These are phyloP conservation scores for Lytechinus variegatus DNA, from an alignment of 35 echinoderm and acorn worm genomes.

Conservation along the genomic window DNA sequence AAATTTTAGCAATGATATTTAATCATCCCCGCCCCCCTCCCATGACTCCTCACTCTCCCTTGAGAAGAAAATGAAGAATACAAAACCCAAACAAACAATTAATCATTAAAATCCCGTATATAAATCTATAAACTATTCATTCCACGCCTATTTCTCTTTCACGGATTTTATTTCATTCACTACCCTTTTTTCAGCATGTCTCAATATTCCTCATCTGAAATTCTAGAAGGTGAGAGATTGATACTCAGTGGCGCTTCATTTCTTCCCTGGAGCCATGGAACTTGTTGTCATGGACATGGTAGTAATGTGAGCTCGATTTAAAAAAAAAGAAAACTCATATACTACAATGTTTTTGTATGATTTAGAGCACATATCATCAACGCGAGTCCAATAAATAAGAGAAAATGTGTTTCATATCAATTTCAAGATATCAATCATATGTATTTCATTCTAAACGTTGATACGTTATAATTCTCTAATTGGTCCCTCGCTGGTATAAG, in stretches of 20 bases:
- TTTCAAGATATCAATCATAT: too few species aligned
- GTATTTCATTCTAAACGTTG: background rate
- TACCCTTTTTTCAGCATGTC: background rate
- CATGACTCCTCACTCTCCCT: background rate
- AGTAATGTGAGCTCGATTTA: background rate
- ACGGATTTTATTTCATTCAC: background rate
- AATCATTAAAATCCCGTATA: too few species aligned
- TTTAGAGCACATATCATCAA: background rate
- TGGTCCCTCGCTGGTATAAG: background rate
- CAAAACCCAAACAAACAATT: background rate
- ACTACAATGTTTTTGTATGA: background rate
- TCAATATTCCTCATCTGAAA: background rate
- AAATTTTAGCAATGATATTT: too few species aligned
- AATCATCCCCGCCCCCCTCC: too few species aligned
- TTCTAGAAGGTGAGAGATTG: background rate
- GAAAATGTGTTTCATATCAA: too few species aligned
- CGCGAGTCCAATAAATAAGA: background rate
- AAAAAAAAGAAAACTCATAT: background rate
- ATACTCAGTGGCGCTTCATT: background rate
- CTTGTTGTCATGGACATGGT: background rate
- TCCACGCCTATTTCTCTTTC: background rate
- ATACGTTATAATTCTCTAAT: background rate
- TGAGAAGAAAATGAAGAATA: background rate
- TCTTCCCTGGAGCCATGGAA: background rate
- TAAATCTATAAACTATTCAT: background rate